Evolutionary conservation across 2,797 vertebrate genomes (phyloP).

Genomic region (Perodicticus potto): DNA sequence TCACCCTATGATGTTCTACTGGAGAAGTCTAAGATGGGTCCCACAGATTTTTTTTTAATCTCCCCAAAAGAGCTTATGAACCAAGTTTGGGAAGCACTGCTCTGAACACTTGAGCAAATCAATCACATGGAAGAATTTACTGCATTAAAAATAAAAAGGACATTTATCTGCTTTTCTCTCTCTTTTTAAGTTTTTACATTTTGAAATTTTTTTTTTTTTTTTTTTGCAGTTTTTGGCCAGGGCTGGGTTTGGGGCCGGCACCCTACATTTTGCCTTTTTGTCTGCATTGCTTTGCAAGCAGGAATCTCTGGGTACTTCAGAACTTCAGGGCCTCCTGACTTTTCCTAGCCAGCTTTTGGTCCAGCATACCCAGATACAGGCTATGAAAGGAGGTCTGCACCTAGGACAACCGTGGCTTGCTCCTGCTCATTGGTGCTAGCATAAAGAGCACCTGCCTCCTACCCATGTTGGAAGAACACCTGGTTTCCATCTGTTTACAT

Average conservation of each 20-base stretch:
- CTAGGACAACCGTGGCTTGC: neutral
- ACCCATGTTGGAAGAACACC: neutral
- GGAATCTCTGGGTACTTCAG: neutral
- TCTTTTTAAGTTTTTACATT: neutral
- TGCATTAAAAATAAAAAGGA: neutral
- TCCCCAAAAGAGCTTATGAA: neutral
- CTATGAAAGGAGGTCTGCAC: neutral
- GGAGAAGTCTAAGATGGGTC: neutral
- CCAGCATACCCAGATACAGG: neutral
- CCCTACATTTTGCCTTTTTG: too few species aligned
- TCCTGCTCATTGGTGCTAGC: neutral
- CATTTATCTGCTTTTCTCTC: neutral
- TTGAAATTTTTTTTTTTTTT: too few species aligned
- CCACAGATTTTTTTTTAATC: neutral
- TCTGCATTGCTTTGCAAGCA: neutral
- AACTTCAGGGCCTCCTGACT: neutral
- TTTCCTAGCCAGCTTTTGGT: neutral
- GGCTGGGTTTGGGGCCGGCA: too few species aligned
- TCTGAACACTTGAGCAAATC: neutral
- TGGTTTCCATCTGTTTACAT: neutral
- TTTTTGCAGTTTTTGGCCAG: too few species aligned
- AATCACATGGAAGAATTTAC: neutral
- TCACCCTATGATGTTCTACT: neutral
- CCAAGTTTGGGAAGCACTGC: neutral
- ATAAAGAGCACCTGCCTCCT: neutral